A percentile compares a stretch with the other conserved stretches of the same genome.
These are phyloP conservation scores for Drosophila kanapiae DNA, from an alignment of 1,140 invertebrate genomes.

Conservation along the genomic window DNA sequence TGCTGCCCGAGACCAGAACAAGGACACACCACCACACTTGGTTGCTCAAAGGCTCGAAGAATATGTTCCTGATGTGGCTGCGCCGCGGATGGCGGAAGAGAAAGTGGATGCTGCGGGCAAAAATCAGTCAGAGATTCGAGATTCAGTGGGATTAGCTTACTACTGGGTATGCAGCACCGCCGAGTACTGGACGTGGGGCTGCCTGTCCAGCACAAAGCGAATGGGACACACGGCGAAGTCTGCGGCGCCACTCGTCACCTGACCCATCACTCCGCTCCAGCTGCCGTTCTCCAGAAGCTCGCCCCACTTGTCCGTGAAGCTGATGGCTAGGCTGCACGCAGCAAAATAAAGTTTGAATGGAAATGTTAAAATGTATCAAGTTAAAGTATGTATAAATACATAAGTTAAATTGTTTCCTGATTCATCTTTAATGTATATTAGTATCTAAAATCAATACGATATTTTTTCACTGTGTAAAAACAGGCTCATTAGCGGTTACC, in stretches of 20 bases:
- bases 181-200: slow-evolving; percentile 85
- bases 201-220: slow-evolving; percentile 85
- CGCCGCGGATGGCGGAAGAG: slow-evolving; percentile 87
- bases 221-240: slow-evolving; percentile 86
- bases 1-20: slow-evolving; percentile 45
- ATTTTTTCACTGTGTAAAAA: background rate
- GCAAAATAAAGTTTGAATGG: background rate
- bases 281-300: slow-evolving; percentile 85
- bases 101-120: slow-evolving; percentile 76
- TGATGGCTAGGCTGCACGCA: slow-evolving; percentile 82
- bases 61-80: slow-evolving; percentile 85
- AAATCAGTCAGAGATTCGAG: background rate
- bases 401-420: no score
- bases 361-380: background rate
- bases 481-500: background rate
- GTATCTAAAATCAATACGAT: no score
- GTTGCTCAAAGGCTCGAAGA: slow-evolving; percentile 85
- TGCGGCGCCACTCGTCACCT: slow-evolving; percentile 83
- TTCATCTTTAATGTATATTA: no score
- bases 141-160: slow-evolving; percentile 52
- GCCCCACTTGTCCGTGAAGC: slow-evolving; percentile 85
- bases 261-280: slow-evolving; percentile 86
- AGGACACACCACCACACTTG: slow-evolving; percentile 85
- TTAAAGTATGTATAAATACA: no score
- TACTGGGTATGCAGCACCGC: slow-evolving; percentile 84